A percentile compares a stretch with the other conserved stretches of the same genome.
Evolutionary conservation across 2,797 vertebrate genomes (phyloP).

Genomic region (Intellagama lesueurii): DNA sequence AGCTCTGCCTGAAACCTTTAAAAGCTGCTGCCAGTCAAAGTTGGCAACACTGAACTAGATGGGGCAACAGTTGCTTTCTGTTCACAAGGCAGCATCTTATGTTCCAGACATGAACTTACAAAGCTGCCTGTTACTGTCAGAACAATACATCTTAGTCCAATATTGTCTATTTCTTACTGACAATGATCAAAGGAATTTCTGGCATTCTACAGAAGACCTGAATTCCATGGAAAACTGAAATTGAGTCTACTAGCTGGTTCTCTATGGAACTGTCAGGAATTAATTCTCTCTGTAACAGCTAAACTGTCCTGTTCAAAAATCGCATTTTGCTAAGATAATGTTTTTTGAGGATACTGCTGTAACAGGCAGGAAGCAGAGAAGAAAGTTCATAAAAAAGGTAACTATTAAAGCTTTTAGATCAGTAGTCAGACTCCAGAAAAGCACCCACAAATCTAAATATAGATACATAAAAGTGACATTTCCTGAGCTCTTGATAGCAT

Average conservation of each 20-base stretch:
- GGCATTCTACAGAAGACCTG: neutral
- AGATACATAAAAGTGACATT: conserved; percentile 2
- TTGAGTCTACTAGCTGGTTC: too few species aligned
- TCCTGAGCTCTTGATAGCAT: conserved; percentile 17
- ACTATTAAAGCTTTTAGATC: conserved; percentile 22
- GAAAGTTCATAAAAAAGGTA: conserved; percentile 2
- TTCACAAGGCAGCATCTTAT: too few species aligned
- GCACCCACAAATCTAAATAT: neutral
- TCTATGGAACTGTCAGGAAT: conserved; percentile 21
- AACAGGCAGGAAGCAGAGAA: conserved; percentile 30
- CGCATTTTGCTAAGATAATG: conserved; percentile 27
- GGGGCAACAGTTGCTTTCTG: too few species aligned
- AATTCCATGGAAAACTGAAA: conserved; percentile 34
- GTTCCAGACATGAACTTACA: too few species aligned
- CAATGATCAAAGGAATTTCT: neutral
- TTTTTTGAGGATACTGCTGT: neutral
- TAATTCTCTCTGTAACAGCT: conserved; percentile 9
- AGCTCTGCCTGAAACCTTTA: too few species aligned
- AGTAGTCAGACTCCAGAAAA: neutral
- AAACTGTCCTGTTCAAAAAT: neutral
- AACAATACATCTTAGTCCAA: too few species aligned
- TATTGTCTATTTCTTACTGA: neutral
- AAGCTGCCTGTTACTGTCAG: too few species aligned
- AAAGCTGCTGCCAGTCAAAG: too few species aligned
- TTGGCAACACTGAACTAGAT: too few species aligned